Percentiles rank a stretch among this genome's conserved stretches.
These are phyloP conservation scores for Neotoma lepida DNA, from an alignment of 2,113 vertebrate species.

Conservation along the genomic window DNA sequence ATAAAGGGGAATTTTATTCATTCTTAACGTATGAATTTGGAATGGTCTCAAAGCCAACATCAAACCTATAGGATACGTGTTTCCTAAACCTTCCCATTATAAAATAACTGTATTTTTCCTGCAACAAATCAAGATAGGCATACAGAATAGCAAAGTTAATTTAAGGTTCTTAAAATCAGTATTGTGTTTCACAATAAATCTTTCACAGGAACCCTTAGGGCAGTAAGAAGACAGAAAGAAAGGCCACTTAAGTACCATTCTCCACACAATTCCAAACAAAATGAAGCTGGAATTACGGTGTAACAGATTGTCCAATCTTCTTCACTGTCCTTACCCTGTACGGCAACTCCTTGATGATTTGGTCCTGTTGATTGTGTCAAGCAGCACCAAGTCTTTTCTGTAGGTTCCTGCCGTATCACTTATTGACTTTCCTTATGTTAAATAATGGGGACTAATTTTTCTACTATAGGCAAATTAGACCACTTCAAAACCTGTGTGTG, in stretches of 20 bases:
- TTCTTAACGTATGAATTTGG: neutral
- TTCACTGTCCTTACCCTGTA: neutral
- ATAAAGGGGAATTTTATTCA: neutral
- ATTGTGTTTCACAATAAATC: neutral
- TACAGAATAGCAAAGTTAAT: neutral
- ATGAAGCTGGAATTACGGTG: neutral
- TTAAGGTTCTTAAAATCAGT: neutral
- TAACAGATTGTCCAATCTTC: neutral
- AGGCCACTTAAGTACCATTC: neutral
- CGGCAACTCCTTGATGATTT: neutral
- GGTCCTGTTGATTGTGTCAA: neutral
- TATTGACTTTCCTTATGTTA: conserved; percentile 1
- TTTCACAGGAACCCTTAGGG: neutral
- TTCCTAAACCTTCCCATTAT: neutral
- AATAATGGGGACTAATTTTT: neutral
- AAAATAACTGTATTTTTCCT: neutral
- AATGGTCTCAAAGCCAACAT: neutral
- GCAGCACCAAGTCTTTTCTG: neutral
- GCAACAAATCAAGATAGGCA: neutral
- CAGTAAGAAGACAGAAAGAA: neutral
- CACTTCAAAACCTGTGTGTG: neutral
- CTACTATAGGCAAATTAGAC: neutral
- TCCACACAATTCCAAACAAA: neutral
- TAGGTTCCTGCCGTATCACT: neutral
- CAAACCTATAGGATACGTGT: neutral